These are phyloP conservation scores for Rhadina sibilatrix DNA, from an alignment of 2,113 vertebrate species.

Conservation along the genomic window DNA sequence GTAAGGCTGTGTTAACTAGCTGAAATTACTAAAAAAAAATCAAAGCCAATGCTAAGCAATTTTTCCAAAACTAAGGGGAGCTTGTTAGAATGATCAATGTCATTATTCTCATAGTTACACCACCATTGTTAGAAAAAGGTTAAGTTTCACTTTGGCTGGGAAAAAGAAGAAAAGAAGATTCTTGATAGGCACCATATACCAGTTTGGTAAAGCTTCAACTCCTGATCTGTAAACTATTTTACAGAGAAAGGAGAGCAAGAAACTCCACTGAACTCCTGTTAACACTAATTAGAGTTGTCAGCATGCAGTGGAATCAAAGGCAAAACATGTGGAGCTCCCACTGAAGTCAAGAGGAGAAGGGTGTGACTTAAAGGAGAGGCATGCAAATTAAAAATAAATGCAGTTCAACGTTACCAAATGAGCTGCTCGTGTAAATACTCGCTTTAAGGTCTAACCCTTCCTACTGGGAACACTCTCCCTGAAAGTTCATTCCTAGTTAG, in stretches of 20 bases:
- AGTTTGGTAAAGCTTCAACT: background rate
- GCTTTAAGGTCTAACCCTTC: background rate
- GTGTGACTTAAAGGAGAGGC: conserved; percentile 16
- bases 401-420: background rate
- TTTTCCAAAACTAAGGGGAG: background rate
- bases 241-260: background rate
- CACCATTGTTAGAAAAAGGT: background rate
- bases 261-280: background rate
- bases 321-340: conserved; percentile 14
- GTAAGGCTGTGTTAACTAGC: background rate
- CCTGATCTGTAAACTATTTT: background rate
- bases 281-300: conserved; percentile 37
- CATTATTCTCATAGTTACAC: background rate
- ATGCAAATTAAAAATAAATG: conserved; percentile 32
- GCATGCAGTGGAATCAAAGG: conserved; percentile 27
- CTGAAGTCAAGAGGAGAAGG: background rate
- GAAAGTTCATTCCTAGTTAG: background rate
- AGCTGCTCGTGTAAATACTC: background rate
- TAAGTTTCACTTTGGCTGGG: background rate
- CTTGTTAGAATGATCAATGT: background rate
- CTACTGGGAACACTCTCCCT: background rate
- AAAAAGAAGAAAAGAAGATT: background rate
- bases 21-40: background rate
- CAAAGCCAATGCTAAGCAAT: background rate
- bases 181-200: background rate